Evolutionary conservation across 2,113 vertebrate species (phyloP).

Genomic region (Lethenteron camtschaticum): DNA sequence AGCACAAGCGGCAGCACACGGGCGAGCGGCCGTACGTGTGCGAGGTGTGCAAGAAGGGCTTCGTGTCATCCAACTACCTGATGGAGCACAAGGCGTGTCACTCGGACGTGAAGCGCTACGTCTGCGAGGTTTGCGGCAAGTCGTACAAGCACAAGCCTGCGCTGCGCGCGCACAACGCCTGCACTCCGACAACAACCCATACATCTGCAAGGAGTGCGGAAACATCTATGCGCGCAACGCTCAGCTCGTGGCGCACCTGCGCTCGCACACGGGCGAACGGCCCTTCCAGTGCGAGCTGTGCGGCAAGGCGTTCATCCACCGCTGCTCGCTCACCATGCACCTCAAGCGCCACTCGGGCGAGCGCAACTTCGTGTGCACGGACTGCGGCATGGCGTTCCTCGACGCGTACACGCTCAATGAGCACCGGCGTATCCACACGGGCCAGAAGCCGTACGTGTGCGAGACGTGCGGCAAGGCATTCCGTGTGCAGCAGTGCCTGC

Average conservation of each 20-base stretch:
- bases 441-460: conserved; percentile 11
- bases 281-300: conserved; percentile 1
- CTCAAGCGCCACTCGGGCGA: conserved; percentile 6
- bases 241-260: conserved; percentile 8
- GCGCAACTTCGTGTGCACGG: conserved; percentile 11
- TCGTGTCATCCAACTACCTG: conserved; percentile 1
- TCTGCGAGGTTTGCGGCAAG: conserved; percentile 1
- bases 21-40: conserved; percentile 3
- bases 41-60: neutral
- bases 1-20: conserved; percentile 2
- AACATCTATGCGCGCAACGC: conserved; percentile 3
- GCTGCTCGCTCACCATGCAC: conserved; percentile 6
- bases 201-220: conserved; percentile 4
- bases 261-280: neutral
- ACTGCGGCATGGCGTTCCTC: conserved; percentile 11
- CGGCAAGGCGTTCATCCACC: conserved; percentile 4
- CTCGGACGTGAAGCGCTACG: conserved; percentile 1
- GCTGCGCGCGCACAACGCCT: neutral
- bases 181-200: conserved; percentile 2
- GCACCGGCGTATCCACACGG: conserved; percentile 12
- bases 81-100: neutral
- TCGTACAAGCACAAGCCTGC: neutral
- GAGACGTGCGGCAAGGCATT: conserved; percentile 13
- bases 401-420: conserved; percentile 11
- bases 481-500: conserved; percentile 9